phyloP scores from a whole-genome alignment of 2,888 invertebrate species.

The Drosophila anceps region DNA sequence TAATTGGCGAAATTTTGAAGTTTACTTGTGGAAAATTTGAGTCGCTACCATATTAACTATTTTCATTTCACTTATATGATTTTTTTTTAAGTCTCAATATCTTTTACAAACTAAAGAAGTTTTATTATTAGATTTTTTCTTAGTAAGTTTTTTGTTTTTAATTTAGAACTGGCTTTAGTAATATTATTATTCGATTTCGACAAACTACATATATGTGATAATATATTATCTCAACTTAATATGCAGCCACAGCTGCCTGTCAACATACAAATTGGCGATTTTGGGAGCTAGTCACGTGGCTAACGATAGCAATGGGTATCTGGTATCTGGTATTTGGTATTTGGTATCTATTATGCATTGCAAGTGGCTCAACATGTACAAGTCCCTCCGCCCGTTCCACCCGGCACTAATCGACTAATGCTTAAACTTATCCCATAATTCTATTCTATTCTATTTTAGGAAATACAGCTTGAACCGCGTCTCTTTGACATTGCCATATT shows the following conservation, averaged over 20 bases:
- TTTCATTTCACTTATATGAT: no score
- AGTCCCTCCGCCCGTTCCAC: not conserved
- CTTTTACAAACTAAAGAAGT: not conserved
- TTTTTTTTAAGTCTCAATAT: no score
- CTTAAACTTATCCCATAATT: slow-evolving; percentile 24
- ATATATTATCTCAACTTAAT: slow-evolving; percentile 4
- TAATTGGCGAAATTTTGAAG: no score
- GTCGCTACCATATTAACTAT: no score
- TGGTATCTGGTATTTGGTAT: not conserved
- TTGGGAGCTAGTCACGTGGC: slow-evolving; percentile 48
- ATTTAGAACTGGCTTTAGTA: not conserved
- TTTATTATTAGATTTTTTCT: not conserved
- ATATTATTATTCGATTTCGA: not conserved
- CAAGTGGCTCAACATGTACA: slow-evolving; percentile 57
- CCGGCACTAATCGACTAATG: slow-evolving; percentile 30
- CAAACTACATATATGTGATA: slow-evolving; percentile 4
- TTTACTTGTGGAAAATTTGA: no score
- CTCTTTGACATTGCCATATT: slow-evolving; percentile 84
- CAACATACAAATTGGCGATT: slow-evolving; percentile 15
- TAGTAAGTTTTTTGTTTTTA: no score
- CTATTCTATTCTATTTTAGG: slow-evolving; percentile 75
- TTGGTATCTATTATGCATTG: slow-evolving; percentile 23
- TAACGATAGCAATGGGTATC: slow-evolving; percentile 13
- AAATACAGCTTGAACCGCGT: slow-evolving; percentile 82
- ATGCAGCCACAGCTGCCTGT: slow-evolving; percentile 27